Base-by-base conservation (phyloP, 2,113 vertebrate species). In the Leptosomus discolor region DNA sequence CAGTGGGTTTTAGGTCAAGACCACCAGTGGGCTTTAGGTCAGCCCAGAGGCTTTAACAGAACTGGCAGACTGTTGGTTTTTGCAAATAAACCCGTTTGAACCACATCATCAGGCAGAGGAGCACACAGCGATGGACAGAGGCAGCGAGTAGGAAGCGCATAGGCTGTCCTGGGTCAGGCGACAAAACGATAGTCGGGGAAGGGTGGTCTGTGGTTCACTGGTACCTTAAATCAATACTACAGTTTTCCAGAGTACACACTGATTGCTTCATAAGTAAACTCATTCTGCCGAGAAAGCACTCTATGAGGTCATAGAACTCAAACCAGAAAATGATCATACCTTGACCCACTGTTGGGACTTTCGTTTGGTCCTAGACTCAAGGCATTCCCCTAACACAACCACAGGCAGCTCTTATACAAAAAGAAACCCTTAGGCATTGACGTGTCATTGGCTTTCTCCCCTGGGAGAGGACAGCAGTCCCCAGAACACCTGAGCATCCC, bases 241-340 rank as follows among this genome's bases (percentile, higher is more conserved):
- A 11, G 43, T 39, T 68, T 71, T 56, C 70, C 95, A 95, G 87
- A 91, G 77, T 45, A 85, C 87, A 93, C 53, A 68, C n/a, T 11
- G 24, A 81, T 92, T 93, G 87, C 87, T 75, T 51, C 94, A 94
- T 36, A 64, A 32, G 36, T 69, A 81, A 97, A 94, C 90, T 92
- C 88, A 61, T 85, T 39, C 94, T 68, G 85, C 65, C 18, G 63
- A 45, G 34, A 69, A 45, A 68, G 69, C 53, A 48, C 27, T 53
- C 54, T 22, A 12, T 2, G 22, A 83, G 48, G 64, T 7, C 80
- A 24, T 15, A 50, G 67, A 69, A 43, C 70, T 27, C 74, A 21
- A 27, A 37, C 2, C 34, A 83, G 76, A 76, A 75, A 43, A 15
- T 32, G 48, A 88, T 71, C 43, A 45, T 13, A 6, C 34, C 22